Percentiles rank a stretch among this genome's conserved stretches.
Conservation (phyloP, 2,888 invertebrate species). For the Brassicogethes aeneus region DNA sequence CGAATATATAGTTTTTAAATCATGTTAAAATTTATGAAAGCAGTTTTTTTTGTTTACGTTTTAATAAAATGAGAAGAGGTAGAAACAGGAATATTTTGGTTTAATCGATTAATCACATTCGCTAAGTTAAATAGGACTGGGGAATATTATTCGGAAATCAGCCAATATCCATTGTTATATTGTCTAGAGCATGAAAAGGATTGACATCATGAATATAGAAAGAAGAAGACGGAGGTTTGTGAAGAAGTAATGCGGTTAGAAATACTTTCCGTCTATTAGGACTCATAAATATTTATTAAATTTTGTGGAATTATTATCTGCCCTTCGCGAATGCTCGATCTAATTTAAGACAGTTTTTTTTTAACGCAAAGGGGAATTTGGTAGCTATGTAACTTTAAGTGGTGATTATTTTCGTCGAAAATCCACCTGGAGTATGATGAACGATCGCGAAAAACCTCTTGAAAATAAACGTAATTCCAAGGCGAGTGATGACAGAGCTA, state of each 20-base stretch:
- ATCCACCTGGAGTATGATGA: constrained; percentile 27
- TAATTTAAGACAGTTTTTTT: constrained; percentile 30
- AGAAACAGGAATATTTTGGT: too few relatives aligned
- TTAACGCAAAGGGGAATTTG: constrained; percentile 24
- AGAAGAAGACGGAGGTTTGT: too few relatives aligned
- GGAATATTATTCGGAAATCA: too few relatives aligned
- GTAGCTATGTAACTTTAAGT: constrained; percentile 22
- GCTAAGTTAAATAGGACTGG: too few relatives aligned
- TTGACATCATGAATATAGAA: too few relatives aligned
- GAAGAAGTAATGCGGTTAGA: constrained; percentile 1
- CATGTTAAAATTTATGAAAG: too few relatives aligned
- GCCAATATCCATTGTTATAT: too few relatives aligned
- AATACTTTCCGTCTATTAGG: constrained; percentile 19
- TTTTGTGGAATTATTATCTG: constrained; percentile 36
- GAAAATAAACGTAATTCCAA: constrained; percentile 13
- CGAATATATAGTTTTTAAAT: too few relatives aligned
- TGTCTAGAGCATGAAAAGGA: too few relatives aligned
- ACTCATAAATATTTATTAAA: constrained; percentile 40
- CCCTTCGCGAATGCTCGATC: constrained; percentile 25
- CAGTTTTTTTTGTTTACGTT: too few relatives aligned
- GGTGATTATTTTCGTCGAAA: constrained; percentile 24
- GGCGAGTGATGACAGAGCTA: constrained; percentile 17
- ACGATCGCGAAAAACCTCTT: constrained; percentile 18
- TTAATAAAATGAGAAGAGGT: too few relatives aligned
- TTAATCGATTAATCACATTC: too few relatives aligned